Evolutionary conservation across 2,113 vertebrate species (phyloP).

Genomic region (Urocitellus parryii): DNA sequence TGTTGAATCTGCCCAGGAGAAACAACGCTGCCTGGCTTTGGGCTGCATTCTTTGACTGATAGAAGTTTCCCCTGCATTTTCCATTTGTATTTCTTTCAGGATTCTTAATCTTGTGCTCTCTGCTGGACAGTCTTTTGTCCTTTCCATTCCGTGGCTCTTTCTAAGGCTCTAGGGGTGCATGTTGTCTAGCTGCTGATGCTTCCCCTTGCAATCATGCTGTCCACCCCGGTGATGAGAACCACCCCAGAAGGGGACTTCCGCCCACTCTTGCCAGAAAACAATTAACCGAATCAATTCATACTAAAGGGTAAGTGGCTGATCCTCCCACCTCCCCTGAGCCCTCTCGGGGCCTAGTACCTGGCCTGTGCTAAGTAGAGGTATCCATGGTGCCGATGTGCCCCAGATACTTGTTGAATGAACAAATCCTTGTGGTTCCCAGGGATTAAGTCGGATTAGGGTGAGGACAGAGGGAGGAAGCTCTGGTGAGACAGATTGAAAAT

Average conservation of each 20-base stretch:
- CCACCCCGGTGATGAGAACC: neutral
- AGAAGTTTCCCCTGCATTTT: neutral
- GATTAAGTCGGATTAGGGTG: slow-evolving; percentile 16
- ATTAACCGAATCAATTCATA: neutral
- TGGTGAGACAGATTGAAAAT: neutral
- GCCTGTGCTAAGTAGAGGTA: neutral
- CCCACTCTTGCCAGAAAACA: neutral
- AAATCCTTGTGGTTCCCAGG: neutral
- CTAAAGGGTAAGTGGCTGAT: neutral
- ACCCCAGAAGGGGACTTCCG: neutral
- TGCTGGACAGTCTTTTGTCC: neutral
- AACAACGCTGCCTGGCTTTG: neutral
- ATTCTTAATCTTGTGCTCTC: neutral
- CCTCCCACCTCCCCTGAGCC: neutral
- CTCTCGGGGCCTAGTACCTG: neutral
- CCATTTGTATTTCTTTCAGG: neutral
- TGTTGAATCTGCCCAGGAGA: neutral
- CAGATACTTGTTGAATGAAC: neutral
- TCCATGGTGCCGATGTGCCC: neutral
- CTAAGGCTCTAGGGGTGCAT: neutral
- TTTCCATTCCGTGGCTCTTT: slow-evolving; percentile 16
- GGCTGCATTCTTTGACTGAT: slow-evolving; percentile 1
- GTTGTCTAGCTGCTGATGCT: neutral
- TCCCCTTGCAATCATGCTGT: neutral
- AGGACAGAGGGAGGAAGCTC: neutral